Evolutionary conservation across 2,888 invertebrate species (phyloP).

Genomic region (Spodoptera littoralis): DNA sequence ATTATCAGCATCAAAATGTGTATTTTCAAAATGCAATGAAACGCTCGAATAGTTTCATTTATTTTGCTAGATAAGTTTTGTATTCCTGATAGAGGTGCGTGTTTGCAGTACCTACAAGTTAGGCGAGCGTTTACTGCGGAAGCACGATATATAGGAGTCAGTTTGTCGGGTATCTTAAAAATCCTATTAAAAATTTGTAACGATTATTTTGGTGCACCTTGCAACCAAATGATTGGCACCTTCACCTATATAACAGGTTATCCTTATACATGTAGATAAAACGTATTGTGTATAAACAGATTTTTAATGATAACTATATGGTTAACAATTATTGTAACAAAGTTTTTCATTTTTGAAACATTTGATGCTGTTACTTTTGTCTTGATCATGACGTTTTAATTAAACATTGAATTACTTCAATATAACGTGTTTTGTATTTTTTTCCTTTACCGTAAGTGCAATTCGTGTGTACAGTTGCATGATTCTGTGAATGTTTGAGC

Average conservation of each 20-base stretch:
- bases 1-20: slow-evolving; percentile 50
- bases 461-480: slow-evolving; percentile 1
- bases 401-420: slow-evolving; percentile 83
- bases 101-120: slow-evolving; percentile 26
- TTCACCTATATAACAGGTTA: slow-evolving; percentile 39
- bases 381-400: slow-evolving; percentile 86
- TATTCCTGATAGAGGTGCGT: slow-evolving; percentile 28
- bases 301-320: slow-evolving; percentile 64
- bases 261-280: slow-evolving; percentile 58
- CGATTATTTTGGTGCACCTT: slow-evolving; percentile 33
- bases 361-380: slow-evolving; percentile 85
- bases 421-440: slow-evolving; percentile 34
- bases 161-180: slow-evolving; percentile 21
- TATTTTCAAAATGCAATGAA: slow-evolving; percentile 40
- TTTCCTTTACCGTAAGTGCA: slow-evolving; percentile 23
- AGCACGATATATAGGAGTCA: slow-evolving; percentile 22
- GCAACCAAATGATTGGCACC: slow-evolving; percentile 30
- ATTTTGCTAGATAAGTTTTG: slow-evolving; percentile 42
- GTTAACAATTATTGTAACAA: slow-evolving; percentile 68
- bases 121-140: slow-evolving; percentile 19
- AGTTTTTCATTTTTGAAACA: slow-evolving; percentile 79
- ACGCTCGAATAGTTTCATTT: slow-evolving; percentile 51
- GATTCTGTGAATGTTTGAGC: slow-evolving; percentile 14
- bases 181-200: slow-evolving; percentile 26
- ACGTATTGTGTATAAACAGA: slow-evolving; percentile 67